Evolutionary conservation across 2,113 vertebrate species (phyloP), one percentile per base, ranked within the genome.

Genomic region (Spheniscus mendiculus): DNA sequence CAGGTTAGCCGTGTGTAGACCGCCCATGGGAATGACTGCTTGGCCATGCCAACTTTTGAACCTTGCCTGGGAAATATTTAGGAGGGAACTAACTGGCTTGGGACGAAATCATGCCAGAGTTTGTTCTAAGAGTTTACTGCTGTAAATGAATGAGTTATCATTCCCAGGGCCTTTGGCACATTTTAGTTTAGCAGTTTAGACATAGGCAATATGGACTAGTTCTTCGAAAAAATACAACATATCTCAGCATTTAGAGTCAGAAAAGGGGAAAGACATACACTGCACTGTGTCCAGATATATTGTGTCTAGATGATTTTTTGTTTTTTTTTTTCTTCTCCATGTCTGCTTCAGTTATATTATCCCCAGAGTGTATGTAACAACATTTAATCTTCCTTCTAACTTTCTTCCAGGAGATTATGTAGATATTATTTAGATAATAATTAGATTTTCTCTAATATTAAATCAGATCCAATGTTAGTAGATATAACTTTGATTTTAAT

Each of bases 401-500:
- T 92, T 88, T 89, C 27, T 92, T 93, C 16, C 83, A 70, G 40
- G 52, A 92, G 58, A 83, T 90, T 66, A 73, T 14, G 17, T 42
- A 78, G 76, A 15, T 80, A 83, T 78, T 94, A 86, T 95, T 78
- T 80, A 96, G 63, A 49, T 87, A 94, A 56, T 42, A 80, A 92
- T 87, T 90, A 83, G 34, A 81, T 92, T 95, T 95, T 69, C 76
- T 86, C 49, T 77, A 81, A 92, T 58, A 66, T 89, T 80, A 91
- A 11, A 87, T 94, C 38, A 83, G 63, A 90, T 58, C 14, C n/a
- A 90, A 26, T 90, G 36, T 70, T 78, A 73, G 72, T 42, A 90
- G 71, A 66, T 62, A 62, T n/a, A 72, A 56, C 49, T 29, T 77
- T 70, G 49, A 83, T 88, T 96, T 88, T 93, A 93, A 89, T 86